These are phyloP conservation scores for Neoaliturus tenellus DNA, from an alignment of 2,888 invertebrate species.

Conservation along the genomic window DNA sequence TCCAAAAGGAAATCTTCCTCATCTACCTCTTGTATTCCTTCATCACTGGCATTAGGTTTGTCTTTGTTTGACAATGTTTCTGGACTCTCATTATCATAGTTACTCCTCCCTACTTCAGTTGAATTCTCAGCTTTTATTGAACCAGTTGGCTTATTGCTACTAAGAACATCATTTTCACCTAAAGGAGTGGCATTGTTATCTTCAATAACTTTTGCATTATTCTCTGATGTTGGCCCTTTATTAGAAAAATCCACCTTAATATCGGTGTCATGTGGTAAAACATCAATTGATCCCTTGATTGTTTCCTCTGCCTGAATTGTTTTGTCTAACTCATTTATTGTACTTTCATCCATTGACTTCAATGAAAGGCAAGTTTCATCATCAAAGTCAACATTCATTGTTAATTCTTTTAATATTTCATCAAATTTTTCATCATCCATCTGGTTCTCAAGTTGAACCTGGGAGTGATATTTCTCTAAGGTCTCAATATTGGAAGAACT, in stretches of 20 bases:
- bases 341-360: constrained; percentile 18
- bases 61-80: neutral
- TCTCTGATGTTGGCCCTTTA: neutral
- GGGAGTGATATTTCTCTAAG: constrained; percentile 33
- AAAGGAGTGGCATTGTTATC: neutral
- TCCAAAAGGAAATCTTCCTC: constrained; percentile 53
- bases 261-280: neutral
- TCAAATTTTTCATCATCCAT: constrained; percentile 48
- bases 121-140: too few species aligned
- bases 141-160: neutral
- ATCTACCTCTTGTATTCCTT: constrained; percentile 8
- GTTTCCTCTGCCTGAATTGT: neutral
- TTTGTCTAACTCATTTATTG: neutral
- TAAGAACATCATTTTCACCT: neutral
- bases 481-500: constrained; percentile 19
- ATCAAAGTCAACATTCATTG: constrained; percentile 26
- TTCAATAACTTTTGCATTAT: neutral
- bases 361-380: neutral
- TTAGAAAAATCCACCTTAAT: too few species aligned
- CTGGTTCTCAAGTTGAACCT: constrained; percentile 35
- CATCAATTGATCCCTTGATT: neutral
- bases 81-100: neutral
- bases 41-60: neutral
- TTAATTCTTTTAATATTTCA: constrained; percentile 37
- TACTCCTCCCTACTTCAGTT: neutral